Conservation (phyloP, 2,888 invertebrate genomes). For the Nemurella pictetii region DNA sequence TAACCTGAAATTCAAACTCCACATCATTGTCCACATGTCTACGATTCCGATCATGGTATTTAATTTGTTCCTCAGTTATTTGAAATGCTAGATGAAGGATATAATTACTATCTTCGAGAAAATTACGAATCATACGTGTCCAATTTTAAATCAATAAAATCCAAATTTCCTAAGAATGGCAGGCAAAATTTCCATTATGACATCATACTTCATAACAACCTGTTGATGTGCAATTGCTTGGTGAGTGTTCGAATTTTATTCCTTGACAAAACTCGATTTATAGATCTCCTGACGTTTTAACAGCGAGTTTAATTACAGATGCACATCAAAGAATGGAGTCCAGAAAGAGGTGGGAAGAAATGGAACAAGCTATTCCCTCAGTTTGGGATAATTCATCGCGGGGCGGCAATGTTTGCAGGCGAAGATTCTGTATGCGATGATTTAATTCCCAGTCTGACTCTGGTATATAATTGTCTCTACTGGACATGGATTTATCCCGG, state of each 20-base stretch:
- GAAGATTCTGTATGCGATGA: not conserved
- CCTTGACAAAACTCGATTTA: not conserved
- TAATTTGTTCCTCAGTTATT: not conserved
- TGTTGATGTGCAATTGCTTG: not conserved
- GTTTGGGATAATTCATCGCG: not conserved
- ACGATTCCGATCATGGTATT: too few relatives aligned
- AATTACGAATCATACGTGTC: not conserved
- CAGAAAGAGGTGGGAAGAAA: not conserved
- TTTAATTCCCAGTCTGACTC: not conserved
- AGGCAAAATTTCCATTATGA: not conserved
- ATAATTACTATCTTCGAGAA: not conserved
- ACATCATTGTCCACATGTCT: too few relatives aligned
- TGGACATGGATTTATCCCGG: not conserved
- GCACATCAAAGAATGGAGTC: not conserved
- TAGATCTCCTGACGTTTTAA: not conserved
- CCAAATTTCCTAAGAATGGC: not conserved
- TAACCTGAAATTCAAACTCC: too few relatives aligned
- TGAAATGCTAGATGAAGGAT: not conserved
- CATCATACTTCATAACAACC: not conserved
- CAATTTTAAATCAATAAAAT: not conserved
- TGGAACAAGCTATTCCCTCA: not conserved
- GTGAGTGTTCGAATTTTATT: not conserved
- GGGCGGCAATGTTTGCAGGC: not conserved
- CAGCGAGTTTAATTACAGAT: not conserved
- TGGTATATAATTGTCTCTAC: not conserved